Base-by-base conservation (phyloP, 2,113 vertebrate species). In the Lycocorax pyrrhopterus region DNA sequence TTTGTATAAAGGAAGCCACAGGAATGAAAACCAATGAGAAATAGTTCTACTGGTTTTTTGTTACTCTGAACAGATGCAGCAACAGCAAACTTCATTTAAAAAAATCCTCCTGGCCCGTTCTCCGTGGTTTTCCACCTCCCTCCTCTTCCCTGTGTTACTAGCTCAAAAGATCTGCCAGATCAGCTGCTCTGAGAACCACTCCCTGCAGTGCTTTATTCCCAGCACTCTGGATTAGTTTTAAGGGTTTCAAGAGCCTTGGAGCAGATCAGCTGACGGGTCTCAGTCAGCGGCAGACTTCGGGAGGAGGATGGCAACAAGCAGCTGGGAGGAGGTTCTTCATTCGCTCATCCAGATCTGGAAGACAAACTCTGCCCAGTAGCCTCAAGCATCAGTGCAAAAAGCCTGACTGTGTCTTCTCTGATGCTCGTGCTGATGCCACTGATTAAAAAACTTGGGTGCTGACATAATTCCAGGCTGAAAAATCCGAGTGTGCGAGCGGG, bases 401-500 rank as follows among this genome's bases (percentile, higher is more conserved):
- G 35, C 41, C 67, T 55, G 68, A 7, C 79, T 66, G 32, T 18
- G 52, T 7, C 78, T 90, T 72, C 52, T 46, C 60, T 37, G 62
- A 7, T 39, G 91, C 68, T 63, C 20, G 5, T 74, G 58, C 47
- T 71, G 84, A 89, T 87, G 21, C 60, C 60, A 12, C 30, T 18
- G 84, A 93, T 89, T 74, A 33, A 46, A 82, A 41, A 29, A 30
- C 30, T 9, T 27, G 60, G 72, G 55, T 29, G 44, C 72, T 89
- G 84, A 67, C 77, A 29, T 20, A 60, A 84, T 41, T 44, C 62
- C 1, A 1, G 27, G 53, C 49, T 77, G 89, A 13, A 69, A 86
- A 77, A 23, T 1, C 0, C 1, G 0, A 67, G 11, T 0, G 2
- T 30, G 35, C 11, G 16, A 32, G 17, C 7, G n/a, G 62, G 33